Base-by-base conservation (phyloP, 2,113 vertebrate species). In the Gnathonemus longibarbis region DNA sequence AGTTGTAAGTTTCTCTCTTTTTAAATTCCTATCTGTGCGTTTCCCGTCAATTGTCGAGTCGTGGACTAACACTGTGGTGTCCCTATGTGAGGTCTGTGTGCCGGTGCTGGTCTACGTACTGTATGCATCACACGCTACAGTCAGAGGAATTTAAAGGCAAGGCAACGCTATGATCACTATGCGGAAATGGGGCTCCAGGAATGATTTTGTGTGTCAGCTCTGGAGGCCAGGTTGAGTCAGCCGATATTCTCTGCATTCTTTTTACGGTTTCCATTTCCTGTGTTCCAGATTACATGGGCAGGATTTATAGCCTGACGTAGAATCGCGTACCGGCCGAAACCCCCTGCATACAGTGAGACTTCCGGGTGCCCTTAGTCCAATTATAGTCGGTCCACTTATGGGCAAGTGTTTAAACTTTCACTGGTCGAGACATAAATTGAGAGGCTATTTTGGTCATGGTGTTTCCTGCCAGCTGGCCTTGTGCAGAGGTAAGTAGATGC, bases 1-100 rank as follows among this genome's bases (percentile, higher is more conserved):
- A 97, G 97, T 97, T 94, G 96, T 97, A 95, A 97, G 96, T 89
- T 89, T 66, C 50, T 85, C 49, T 74, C 74, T 87, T 58, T 77
- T 80, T 52, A 58, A 50, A 58, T 6, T 42, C 52, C 86, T 70
- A 56, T 35, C 74, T 11, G 89, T 88, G 88, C 93, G 31, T 42
- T 49, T 89, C 5, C 48, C 31, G 50, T 11, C 31, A 3, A 66
- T 52, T 31, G 46, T 35, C 13, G 84, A 15, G n/a, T 87, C 27
- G 6, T 83, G 24, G 13, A 83, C 19, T 89, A 39, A 56, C 66
- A 77, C 49, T 24, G 48, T 45, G 48, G 42, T 89, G 15, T 49
- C 5, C n/a, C 24, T n/a, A 9, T 53, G 27, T 87, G 27, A 53
- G n/a, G n/a, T 87, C 11, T 48, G 10, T 86, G 88, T 86, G 24